Percentiles rank a stretch among this genome's conserved stretches.
Evolutionary conservation across 2,888 invertebrate species (phyloP).

Genomic region (Drosophila affinis): DNA sequence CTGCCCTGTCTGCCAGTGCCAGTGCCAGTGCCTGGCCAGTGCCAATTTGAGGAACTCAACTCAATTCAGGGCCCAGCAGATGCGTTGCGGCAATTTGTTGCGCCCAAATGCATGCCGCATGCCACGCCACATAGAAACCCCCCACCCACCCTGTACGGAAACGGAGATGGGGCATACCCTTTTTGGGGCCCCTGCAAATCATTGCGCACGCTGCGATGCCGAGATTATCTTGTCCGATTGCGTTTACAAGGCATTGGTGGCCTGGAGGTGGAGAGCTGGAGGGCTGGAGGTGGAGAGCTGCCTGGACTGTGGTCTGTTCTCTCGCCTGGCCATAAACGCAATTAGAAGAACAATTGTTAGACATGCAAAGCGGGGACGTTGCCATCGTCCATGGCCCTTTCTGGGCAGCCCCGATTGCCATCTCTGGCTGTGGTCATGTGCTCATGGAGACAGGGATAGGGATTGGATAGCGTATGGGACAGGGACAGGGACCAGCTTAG

Average conservation of each 20-base stretch:
- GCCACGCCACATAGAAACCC: conserved; percentile 45
- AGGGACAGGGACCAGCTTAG: conserved; percentile 8
- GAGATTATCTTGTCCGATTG: conserved; percentile 78
- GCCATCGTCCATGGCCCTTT: conserved; percentile 48
- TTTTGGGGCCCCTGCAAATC: conserved; percentile 58
- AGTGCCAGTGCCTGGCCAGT: conserved; percentile 38
- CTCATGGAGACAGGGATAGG: conserved; percentile 7
- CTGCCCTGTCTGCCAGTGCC: conserved; percentile 34
- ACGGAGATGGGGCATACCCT: conserved; percentile 47
- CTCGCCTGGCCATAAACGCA: conserved; percentile 72
- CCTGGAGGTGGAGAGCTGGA: conserved; percentile 26
- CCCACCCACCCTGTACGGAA: background rate
- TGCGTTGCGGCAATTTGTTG: conserved; percentile 50
- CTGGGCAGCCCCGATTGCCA: conserved; percentile 59
- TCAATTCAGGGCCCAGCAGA: conserved; percentile 37
- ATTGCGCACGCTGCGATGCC: conserved; percentile 46
- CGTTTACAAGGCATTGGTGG: conserved; percentile 72
- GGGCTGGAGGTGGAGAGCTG: conserved; percentile 15
- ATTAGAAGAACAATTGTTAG: conserved; percentile 81
- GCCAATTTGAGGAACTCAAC: conserved; percentile 71
- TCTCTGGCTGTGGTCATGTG: conserved; percentile 45
- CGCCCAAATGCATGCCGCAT: conserved; percentile 52
- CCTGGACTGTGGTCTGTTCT: conserved; percentile 26
- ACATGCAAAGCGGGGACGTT: conserved; percentile 69
- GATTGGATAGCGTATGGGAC: conserved; percentile 12